phyloP scores from a whole-genome alignment of 2,797 vertebrate species.

The Tolypeutes matacus region DNA sequence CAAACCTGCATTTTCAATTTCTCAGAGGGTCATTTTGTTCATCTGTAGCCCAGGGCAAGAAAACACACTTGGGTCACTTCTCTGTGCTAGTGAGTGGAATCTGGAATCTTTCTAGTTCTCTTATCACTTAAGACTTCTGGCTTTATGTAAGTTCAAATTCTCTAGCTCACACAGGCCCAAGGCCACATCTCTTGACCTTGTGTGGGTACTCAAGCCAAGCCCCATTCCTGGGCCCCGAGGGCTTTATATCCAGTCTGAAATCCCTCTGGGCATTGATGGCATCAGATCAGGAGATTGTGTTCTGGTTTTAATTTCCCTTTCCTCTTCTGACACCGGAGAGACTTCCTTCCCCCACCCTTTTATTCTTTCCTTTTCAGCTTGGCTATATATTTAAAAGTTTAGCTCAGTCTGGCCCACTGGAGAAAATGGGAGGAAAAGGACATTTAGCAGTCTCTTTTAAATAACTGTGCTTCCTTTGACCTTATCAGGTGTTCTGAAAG shows the following conservation, averaged over 20 bases:
- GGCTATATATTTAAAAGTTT: conserved; percentile 18
- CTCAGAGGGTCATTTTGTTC: neutral
- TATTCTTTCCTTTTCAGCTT: neutral
- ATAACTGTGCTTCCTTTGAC: neutral
- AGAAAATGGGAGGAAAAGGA: neutral
- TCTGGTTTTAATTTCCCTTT: neutral
- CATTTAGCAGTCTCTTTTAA: neutral
- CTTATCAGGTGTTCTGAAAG: neutral
- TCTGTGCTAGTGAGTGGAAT: neutral
- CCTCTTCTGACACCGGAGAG: neutral
- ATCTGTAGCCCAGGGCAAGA: conserved; percentile 10
- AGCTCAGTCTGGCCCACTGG: neutral
- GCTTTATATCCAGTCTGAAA: neutral
- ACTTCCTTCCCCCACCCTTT: neutral
- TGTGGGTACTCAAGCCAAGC: neutral
- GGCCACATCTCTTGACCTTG: neutral
- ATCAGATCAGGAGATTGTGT: neutral
- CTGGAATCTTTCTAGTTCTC: conserved; percentile 22
- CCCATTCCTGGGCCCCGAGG: neutral
- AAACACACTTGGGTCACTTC: conserved; percentile 25
- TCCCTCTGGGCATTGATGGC: neutral
- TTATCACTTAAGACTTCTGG: neutral
- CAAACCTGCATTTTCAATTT: conserved; percentile 56
- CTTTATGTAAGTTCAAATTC: conserved; percentile 43
- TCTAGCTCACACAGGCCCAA: neutral